Base-by-base conservation (phyloP, 2,113 vertebrate species). In the Collichthys lucidus region DNA sequence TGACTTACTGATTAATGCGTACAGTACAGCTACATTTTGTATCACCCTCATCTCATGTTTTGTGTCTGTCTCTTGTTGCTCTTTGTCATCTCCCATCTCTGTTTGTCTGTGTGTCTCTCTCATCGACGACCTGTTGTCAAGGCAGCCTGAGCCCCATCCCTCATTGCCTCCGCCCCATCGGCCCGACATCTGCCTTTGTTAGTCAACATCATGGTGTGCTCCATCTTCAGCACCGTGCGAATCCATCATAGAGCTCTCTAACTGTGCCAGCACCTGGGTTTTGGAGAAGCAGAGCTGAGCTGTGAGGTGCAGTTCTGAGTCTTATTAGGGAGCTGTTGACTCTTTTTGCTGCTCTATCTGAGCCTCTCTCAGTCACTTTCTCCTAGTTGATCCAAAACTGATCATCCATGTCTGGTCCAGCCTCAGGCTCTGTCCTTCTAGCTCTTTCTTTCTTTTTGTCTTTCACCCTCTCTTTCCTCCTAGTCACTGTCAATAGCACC, bases 161-260 rank as follows among this genome's bases (percentile, higher is more conserved):
- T 93, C 92, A 93, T 89, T 92, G 91, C 91, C 86, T 86, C 74
- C 64, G n/a, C 73, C 87, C 88, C 89, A 89, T 76, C 74, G 63
- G 88, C 86, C 77, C 53, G 83, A 87, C 91, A 94, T 93, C 92
- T 92, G 92, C 92, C 92, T 93, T 86, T 90, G 91, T 90, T 92
- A 93, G 86, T 91, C 92, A 91, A 88, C 91, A 89, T 91, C 91
- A 91, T 53, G 82, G 76, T 79, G 86, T 76, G 83, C 88, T 91
- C 87, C 92, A 88, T 90, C 92, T 89, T 83, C 91, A 82, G 59
- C 83, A 7, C 59, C 26, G 60, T 72, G 71, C 84, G 88, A 40
- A 89, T 92, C 89, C 90, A 87, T 92, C 92, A 89, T 79, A 86
- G 82, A 82, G 73, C 82, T 74, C 11, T 66, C 79, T 86, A 76